Conservation (phyloP, 1,140 invertebrate species). For the Ruditapes philippinarum region DNA sequence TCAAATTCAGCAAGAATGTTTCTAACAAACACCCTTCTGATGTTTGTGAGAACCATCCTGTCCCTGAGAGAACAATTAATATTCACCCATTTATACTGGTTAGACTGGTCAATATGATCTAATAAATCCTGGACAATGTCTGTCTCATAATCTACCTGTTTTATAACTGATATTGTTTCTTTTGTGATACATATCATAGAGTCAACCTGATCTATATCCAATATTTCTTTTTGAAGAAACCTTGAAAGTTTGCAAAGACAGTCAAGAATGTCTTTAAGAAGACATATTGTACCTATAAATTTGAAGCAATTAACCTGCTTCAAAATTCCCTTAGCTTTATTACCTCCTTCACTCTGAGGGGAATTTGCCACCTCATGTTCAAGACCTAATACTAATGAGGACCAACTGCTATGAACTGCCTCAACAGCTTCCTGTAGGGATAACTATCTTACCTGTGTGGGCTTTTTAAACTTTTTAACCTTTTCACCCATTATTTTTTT, state of each 20-base stretch:
- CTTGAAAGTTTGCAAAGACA: background rate
- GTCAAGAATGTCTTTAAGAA: conserved; percentile 5
- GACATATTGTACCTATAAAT: background rate
- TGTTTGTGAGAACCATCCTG: background rate
- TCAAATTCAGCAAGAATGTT: background rate
- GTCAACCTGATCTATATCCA: background rate
- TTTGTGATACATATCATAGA: background rate
- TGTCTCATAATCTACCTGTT: background rate
- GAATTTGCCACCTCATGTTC: background rate
- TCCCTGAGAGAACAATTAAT: background rate
- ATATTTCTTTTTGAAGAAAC: background rate
- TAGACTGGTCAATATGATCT: background rate
- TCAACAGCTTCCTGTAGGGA: background rate
- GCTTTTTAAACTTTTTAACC: background rate
- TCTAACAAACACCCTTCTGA: background rate
- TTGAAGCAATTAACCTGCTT: background rate
- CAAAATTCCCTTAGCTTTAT: conserved; percentile 24
- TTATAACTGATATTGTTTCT: background rate
- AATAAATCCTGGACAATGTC: background rate
- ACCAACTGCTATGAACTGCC: background rate
- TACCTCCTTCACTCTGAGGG: background rate
- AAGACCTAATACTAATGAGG: background rate
- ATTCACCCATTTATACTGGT: background rate
- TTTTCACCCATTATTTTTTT: background rate
- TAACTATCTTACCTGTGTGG: background rate